Base-by-base conservation (phyloP, 1,140 invertebrate genomes). In the Drosophila triauraria region DNA sequence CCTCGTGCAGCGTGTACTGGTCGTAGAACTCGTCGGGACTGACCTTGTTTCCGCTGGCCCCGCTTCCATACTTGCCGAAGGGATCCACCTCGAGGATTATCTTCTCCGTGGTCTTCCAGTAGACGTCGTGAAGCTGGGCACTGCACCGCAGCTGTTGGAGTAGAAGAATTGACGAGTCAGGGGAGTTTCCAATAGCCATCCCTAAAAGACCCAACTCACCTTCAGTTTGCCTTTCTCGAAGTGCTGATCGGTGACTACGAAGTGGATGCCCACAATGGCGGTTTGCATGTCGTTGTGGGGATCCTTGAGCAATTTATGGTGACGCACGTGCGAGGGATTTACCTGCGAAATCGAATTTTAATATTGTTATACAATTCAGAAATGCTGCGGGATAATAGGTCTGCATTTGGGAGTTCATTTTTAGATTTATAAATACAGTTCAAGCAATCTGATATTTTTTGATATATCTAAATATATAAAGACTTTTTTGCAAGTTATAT, bases 61-160 rank as follows among this genome's bases (percentile, higher is more conserved):
- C 75, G 27, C 15, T 70, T 9, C 77, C 80, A 6, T 77, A 71
- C 25, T 91, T 81, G 25, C 70, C 67, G 20, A 79, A 91, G 0
- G 88, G 91, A 64, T 94, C 94, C 65, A 94, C 93, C 79, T 95
- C 94, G 8, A 90, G 76, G 8, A 94, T 92, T 48, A 93, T 94
- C 60, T 94, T 94, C 78, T 95, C 94, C 6, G 94, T 95, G 59
- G 94, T 94, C 91, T 95, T 94, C 94, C 94, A 95, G 74, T 95
- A 95, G 23, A 95, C 92, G 53, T 94, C 93, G 65, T 94, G 94
- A 68, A 95, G 93, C 15, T 94, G 93, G 0, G 95, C 94, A 68
- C 93, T 94, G 83, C 95, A 95, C 3, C 94, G 93, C 46, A 95
- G 93, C 92, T 95, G 7, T 13, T 13, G 68, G 43, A 9, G 13